Conservation (phyloP, 92 coral and sea anemone genomes). For the Parazoanthus swiftii region DNA sequence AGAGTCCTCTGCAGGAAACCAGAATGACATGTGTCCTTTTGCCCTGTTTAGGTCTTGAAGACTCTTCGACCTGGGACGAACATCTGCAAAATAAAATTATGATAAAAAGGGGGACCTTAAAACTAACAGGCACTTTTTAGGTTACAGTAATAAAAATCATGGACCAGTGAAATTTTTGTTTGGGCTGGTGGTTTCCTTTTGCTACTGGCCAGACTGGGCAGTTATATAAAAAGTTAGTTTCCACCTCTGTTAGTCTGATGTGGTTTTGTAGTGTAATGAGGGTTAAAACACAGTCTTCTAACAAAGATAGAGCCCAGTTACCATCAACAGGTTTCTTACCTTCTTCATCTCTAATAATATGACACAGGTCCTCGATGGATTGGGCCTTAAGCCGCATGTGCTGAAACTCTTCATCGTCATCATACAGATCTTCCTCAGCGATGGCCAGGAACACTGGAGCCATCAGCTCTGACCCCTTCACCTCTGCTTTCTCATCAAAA, state of each 20-base stretch:
- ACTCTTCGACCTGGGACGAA: conserved; percentile 35
- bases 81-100: conserved; percentile 13
- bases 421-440: conserved; percentile 78
- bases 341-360: conserved; percentile 73
- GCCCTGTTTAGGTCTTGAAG: conserved; percentile 38
- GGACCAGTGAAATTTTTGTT: too few relatives aligned
- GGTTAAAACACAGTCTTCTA: background rate
- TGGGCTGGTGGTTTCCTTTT: too few relatives aligned
- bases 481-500: conserved; percentile 87
- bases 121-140: too few relatives aligned
- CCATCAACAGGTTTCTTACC: conserved; percentile 21
- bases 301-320: conserved; percentile 1
- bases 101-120: too few relatives aligned
- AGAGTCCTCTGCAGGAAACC: background rate
- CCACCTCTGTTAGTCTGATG: background rate
- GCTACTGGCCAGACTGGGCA: too few relatives aligned
- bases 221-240: too few relatives aligned
- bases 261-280: background rate
- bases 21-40: conserved; percentile 24
- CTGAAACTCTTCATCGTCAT: conserved; percentile 78
- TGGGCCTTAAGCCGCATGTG: conserved; percentile 84
- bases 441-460: conserved; percentile 98
- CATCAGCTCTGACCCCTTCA: conserved; percentile 83
- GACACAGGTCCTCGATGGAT: conserved; percentile 92
- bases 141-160: too few relatives aligned